phyloP scores from a whole-genome alignment of 23 tunicate species.

The Trididemnum clinides region DNA sequence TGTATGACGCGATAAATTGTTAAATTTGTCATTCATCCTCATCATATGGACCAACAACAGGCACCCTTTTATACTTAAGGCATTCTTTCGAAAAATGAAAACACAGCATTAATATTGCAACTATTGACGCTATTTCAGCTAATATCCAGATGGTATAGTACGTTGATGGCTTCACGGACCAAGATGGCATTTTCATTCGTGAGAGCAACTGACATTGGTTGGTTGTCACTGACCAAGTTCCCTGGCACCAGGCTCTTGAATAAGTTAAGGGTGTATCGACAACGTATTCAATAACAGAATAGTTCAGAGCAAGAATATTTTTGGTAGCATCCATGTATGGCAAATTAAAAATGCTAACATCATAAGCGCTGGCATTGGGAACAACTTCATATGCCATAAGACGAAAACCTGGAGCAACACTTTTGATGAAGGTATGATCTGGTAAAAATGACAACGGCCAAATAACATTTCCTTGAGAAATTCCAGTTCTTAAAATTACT shows the following conservation, averaged over 20 bases:
- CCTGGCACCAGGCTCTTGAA: slow-evolving; percentile 57
- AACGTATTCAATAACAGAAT: slow-evolving; percentile 37
- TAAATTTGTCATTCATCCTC: too few species aligned
- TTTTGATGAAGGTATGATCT: neutral
- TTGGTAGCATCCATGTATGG: slow-evolving; percentile 15
- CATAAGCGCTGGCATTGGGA: neutral
- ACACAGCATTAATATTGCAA: too few species aligned
- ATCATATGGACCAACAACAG: too few species aligned
- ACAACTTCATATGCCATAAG: neutral
- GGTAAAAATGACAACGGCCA: slow-evolving; percentile 23
- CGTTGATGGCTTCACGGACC: neutral
- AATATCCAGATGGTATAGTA: slow-evolving; percentile 14
- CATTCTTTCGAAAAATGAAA: too few species aligned
- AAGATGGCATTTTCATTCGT: neutral
- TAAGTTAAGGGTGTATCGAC: slow-evolving; percentile 40
- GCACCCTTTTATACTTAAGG: too few species aligned
- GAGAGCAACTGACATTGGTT: neutral
- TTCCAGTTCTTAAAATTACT: slow-evolving; percentile 25
- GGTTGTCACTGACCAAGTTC: slow-evolving; percentile 62
- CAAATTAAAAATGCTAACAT: slow-evolving; percentile 37
- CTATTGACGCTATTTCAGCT: neutral
- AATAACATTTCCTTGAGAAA: slow-evolving; percentile 44
- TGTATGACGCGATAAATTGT: too few species aligned
- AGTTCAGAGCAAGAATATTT: neutral
- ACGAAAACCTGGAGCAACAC: slow-evolving; percentile 61